Percentiles rank a stretch among this genome's conserved stretches.
Evolutionary conservation across 2,113 vertebrate species (phyloP).

Genomic region (Paralichthys olivaceus): DNA sequence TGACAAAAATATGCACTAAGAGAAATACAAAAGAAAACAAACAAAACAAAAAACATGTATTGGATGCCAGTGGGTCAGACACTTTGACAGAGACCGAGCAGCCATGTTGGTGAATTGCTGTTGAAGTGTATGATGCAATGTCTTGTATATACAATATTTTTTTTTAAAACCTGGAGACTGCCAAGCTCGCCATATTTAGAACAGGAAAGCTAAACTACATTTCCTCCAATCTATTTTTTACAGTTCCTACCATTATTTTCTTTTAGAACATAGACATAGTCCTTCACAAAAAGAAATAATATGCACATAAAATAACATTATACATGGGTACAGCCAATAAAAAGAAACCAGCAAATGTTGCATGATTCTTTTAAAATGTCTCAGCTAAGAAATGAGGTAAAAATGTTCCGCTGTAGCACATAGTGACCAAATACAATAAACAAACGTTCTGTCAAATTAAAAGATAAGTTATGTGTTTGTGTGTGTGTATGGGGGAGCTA

Average conservation of each 20-base stretch:
- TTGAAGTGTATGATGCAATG: conserved; percentile 41
- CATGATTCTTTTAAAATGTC: conserved; percentile 41
- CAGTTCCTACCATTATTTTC: conserved; percentile 70
- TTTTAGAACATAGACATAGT: conserved; percentile 72
- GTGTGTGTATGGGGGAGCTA: conserved; percentile 4
- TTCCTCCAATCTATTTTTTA: conserved; percentile 61
- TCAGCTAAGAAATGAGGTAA: conserved; percentile 72
- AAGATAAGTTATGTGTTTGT: conserved; percentile 52
- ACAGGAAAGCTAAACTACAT: conserved; percentile 62
- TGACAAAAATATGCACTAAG: conserved; percentile 78
- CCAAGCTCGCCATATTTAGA: conserved; percentile 54
- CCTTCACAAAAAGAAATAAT: conserved; percentile 81
- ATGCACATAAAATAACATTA: conserved; percentile 77
- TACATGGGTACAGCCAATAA: conserved; percentile 59
- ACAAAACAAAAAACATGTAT: conserved; percentile 69
- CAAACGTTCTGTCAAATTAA: conserved; percentile 43
- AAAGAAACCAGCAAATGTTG: conserved; percentile 59
- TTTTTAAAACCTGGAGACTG: conserved; percentile 35
- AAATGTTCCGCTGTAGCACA: conserved; percentile 60
- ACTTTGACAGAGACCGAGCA: conserved; percentile 74
- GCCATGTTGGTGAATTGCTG: conserved; percentile 80
- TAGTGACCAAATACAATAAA: conserved; percentile 48
- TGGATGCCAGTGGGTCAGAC: conserved; percentile 82
- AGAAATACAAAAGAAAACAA: conserved; percentile 63
- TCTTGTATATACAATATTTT: conserved; percentile 57